A percentile compares a stretch with the other conserved stretches of the same genome.
Conservation (phyloP, 2,113 vertebrate genomes). For the Nycticorax nycticorax region DNA sequence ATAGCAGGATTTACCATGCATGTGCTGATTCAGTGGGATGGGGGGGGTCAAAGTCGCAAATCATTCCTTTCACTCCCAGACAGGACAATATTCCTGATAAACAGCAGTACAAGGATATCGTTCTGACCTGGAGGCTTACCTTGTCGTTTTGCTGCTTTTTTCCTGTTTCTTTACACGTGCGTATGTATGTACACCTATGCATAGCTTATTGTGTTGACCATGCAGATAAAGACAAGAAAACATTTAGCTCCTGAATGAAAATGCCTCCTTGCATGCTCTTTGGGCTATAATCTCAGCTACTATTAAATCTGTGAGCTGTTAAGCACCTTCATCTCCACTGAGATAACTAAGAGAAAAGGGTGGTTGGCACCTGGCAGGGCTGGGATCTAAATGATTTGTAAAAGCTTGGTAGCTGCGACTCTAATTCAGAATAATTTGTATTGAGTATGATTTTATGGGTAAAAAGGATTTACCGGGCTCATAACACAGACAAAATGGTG, state of each 20-base stretch:
- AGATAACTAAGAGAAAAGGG: background rate
- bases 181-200: fast-evolving
- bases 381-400: background rate
- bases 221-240: background rate
- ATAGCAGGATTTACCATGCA: constrained; percentile 54
- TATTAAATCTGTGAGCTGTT: background rate
- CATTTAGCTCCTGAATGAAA: background rate
- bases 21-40: constrained; percentile 35
- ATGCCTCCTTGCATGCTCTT: background rate
- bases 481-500: background rate
- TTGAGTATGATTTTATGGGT: background rate
- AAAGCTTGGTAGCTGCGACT: background rate
- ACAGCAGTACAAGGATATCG: background rate
- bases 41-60: constrained; percentile 3
- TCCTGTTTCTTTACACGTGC: background rate
- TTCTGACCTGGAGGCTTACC: fast-evolving
- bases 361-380: background rate
- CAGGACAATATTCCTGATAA: constrained; percentile 8
- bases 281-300: background rate
- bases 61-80: background rate
- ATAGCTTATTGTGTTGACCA: background rate
- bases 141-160: background rate
- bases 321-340: background rate
- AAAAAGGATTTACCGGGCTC: background rate
- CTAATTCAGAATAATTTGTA: background rate